Evolutionary conservation across 2,888 invertebrate species (phyloP).

Genomic region (Caenorhabditis sp.): DNA sequence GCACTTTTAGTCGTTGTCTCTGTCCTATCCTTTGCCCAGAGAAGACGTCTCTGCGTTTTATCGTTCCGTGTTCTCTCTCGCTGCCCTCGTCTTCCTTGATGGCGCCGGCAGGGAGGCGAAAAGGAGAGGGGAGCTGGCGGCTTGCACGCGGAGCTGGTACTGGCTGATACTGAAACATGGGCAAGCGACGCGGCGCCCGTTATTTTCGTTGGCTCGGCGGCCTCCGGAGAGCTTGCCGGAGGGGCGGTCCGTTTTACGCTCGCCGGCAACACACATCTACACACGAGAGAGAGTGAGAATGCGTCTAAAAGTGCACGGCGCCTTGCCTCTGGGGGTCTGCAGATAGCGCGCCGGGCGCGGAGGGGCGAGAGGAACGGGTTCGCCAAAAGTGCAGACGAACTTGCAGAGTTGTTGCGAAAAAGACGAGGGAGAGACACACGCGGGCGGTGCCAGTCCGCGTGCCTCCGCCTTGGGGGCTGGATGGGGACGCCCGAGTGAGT

Average conservation of each 20-base stretch:
- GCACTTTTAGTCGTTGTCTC: constrained; percentile 49
- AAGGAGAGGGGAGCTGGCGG: constrained; percentile 26
- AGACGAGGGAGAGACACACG: constrained; percentile 27
- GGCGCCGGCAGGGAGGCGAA: constrained; percentile 31
- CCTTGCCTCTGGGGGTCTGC: constrained; percentile 9
- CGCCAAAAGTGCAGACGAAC: constrained; percentile 59
- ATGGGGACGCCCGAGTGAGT: not conserved
- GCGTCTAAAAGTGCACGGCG: constrained; percentile 58
- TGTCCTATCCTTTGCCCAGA: constrained; percentile 9
- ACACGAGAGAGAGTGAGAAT: constrained; percentile 19
- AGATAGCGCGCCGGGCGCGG: constrained; percentile 29
- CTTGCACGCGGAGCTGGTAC: constrained; percentile 48
- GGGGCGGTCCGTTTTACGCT: constrained; percentile 14
- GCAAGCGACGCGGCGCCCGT: constrained; percentile 24
- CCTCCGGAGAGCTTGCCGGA: constrained; percentile 3
- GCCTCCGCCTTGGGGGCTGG: constrained; percentile 39
- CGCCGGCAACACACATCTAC: constrained; percentile 22
- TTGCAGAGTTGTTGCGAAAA: constrained; percentile 41
- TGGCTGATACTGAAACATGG: constrained; percentile 59
- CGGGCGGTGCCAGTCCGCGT: constrained; percentile 59
- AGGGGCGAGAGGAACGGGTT: constrained; percentile 52
- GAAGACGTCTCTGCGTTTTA: constrained; percentile 16
- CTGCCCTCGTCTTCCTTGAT: not conserved
- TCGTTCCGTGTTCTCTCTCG: constrained; percentile 46
- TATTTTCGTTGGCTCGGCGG: not conserved